Conservation (phyloP, 2,113 vertebrate species). For the Deroptyus accipitrinus region DNA sequence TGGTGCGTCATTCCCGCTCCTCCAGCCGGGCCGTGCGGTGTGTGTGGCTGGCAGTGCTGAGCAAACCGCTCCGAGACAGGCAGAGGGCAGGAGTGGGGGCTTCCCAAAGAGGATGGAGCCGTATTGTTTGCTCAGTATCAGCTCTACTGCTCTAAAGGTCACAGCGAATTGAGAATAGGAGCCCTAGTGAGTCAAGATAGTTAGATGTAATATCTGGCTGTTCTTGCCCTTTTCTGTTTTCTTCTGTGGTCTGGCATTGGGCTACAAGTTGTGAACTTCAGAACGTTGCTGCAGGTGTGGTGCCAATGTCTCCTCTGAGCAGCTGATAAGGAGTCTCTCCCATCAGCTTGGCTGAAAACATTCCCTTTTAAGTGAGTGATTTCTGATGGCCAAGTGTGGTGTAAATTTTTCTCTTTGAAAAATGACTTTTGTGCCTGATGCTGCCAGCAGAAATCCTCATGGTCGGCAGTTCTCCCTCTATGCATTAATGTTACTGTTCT, state of each 20-base stretch:
- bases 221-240: neutral
- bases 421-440: neutral
- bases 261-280: neutral
- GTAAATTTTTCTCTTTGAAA: neutral
- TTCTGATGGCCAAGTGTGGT: neutral
- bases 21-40: neutral
- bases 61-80: neutral
- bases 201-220: neutral
- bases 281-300: neutral
- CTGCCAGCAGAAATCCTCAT: neutral
- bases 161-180: conserved; percentile 39
- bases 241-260: neutral
- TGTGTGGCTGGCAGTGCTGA: neutral
- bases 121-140: conserved; percentile 12
- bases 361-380: neutral
- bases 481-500: neutral
- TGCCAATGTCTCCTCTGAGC: neutral
- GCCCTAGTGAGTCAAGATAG: conserved; percentile 14
- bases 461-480: neutral
- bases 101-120: neutral
- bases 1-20: conserved; percentile 1
- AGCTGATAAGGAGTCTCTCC: neutral
- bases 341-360: neutral
- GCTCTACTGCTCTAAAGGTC: conserved; percentile 8
- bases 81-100: neutral